These are phyloP conservation scores for Ophion ventricosus DNA, from an alignment of 2,888 invertebrate species.

Conservation along the genomic window DNA sequence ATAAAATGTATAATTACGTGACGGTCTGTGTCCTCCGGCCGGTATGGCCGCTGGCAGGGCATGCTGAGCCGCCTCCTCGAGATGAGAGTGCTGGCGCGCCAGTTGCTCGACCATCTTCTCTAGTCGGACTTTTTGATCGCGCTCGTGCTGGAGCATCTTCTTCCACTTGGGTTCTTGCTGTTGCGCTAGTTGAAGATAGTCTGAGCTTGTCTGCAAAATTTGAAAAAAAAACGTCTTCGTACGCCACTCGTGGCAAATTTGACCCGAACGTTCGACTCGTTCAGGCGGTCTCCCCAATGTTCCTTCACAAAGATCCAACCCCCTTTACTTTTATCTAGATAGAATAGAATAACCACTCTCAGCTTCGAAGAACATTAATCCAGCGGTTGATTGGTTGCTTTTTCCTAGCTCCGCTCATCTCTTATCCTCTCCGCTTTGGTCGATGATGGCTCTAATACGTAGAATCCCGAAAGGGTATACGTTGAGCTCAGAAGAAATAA, in stretches of 20 bases:
- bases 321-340: too few species aligned
- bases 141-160: constrained; percentile 95
- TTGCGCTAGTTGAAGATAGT: constrained; percentile 95
- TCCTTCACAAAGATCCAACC: too few species aligned
- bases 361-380: too few species aligned
- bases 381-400: too few species aligned
- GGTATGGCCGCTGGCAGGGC: constrained; percentile 80
- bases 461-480: too few species aligned
- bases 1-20: constrained; percentile 76
- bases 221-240: not conserved
- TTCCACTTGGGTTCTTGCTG: constrained; percentile 96
- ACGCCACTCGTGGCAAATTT: not conserved
- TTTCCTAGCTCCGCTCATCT: too few species aligned
- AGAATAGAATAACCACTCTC: too few species aligned
- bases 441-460: too few species aligned
- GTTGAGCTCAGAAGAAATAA: too few species aligned
- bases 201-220: constrained; percentile 91
- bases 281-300: too few species aligned
- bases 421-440: too few species aligned
- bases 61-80: constrained; percentile 95
- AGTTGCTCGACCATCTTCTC: constrained; percentile 99
- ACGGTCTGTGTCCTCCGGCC: constrained; percentile 77
- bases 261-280: too few species aligned
- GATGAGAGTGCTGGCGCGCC: constrained; percentile 97
- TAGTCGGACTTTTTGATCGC: constrained; percentile 95